Evolutionary conservation across 2,888 invertebrate species (phyloP), one percentile per base, ranked within the genome.

Genomic region (Nomada goodeniana): DNA sequence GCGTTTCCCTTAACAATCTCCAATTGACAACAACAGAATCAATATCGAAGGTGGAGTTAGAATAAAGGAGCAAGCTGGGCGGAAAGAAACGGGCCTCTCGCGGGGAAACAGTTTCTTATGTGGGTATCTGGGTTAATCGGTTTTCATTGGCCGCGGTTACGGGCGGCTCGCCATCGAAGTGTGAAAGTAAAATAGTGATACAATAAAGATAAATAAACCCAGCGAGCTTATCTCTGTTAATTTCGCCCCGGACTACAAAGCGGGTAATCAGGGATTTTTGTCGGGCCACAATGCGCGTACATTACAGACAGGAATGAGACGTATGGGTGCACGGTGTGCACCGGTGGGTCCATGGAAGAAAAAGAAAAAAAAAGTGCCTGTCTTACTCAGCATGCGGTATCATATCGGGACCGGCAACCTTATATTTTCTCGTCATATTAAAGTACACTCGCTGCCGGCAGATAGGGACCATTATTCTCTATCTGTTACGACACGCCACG

Each of bases 381-480:
- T 65, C 82, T 86, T 84, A 86, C 80, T 73, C 86, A 82, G 84
- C 86, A 84, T 80, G 78, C 80, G 82, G 84, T 85, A 86, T 85
- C 80, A 68, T 86, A 86, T 86, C 87, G 83, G 76, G 79, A 78
- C 80, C 76, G 68, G 85, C 83, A 90, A 86, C 86, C 87, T 86
- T 87, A 89, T 89, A 90, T 90, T 90, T 90, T 89, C 89, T 87
- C 89, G 87, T 87, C 87, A 87, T 87, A 89, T 89, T 89, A 87
- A 90, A 88, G 88, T 82, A 89, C 86, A 77, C 83, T 80, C 78
- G 82, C 76, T 83, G 78, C 84, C 80, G 84, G 74, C 78, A 81
- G 86, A 88, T 86, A 87, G 75, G 60, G 76, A 82, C 81, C 76
- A 87, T 88, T 88, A 88, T 86, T 88, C 86, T 55, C 55, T 81